Conservation (phyloP, 2,797 vertebrate species). For the Arrhamphus sclerolepis region DNA sequence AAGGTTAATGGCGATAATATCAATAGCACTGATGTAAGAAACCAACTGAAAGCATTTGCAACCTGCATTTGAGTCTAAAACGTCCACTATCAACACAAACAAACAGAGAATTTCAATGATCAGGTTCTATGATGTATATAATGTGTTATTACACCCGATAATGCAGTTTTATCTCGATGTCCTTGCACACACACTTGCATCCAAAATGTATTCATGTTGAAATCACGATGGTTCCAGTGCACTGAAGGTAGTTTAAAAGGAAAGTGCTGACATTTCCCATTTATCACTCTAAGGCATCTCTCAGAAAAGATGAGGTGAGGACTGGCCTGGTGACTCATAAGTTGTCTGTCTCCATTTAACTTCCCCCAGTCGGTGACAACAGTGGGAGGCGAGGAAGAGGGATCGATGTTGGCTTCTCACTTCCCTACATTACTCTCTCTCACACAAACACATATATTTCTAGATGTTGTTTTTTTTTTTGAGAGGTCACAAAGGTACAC, state of each 20-base stretch:
- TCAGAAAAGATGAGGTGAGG: slow-evolving; percentile 39
- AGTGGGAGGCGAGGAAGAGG: slow-evolving; percentile 26
- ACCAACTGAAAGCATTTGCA: background rate
- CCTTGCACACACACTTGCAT: background rate
- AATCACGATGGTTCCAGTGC: too few species aligned
- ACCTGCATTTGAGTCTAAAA: background rate
- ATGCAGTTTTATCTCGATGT: slow-evolving; percentile 1
- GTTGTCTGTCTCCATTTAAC: slow-evolving; percentile 42
- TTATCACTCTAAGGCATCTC: slow-evolving; percentile 32
- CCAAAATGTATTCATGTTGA: background rate
- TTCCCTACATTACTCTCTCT: slow-evolving; percentile 21
- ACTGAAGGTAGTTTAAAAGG: slow-evolving; percentile 3
- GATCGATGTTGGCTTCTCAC: slow-evolving; percentile 30
- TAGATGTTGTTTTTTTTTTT: too few species aligned
- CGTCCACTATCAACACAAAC: too few species aligned
- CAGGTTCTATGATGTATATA: background rate
- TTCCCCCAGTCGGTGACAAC: slow-evolving; percentile 38
- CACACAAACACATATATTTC: too few species aligned
- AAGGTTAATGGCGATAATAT: background rate
- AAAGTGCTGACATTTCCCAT: slow-evolving; percentile 45
- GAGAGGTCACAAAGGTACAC: too few species aligned
- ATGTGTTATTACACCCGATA: background rate
- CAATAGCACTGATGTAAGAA: background rate
- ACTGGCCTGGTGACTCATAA: slow-evolving; percentile 63
- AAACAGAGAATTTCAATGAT: background rate